These are phyloP conservation scores for Cydia strobilella DNA, from an alignment of 1,140 invertebrate genomes.

Conservation along the genomic window DNA sequence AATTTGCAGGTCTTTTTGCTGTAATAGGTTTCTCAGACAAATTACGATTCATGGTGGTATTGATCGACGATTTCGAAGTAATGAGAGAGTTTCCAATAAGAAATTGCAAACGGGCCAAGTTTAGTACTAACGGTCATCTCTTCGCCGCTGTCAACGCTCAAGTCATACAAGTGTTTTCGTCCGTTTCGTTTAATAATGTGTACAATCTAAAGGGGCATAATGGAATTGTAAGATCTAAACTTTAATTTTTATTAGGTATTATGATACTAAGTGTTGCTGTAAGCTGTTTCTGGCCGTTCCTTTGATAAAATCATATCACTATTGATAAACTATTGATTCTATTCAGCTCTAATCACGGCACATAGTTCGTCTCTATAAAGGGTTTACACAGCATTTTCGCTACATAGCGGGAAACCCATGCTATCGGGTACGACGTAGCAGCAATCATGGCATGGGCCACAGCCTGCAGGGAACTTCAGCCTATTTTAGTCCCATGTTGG, in stretches of 20 bases:
- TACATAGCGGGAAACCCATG: no score
- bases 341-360: no score
- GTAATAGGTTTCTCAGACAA: conserved; percentile 95
- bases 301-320: no score
- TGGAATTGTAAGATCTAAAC: conserved; percentile 80
- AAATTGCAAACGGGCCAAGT: conserved; percentile 85
- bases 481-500: no score
- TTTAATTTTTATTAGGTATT: neutral
- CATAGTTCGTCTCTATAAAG: no score
- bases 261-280: neutral
- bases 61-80: conserved; percentile 92
- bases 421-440: no score
- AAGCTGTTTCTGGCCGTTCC: no score
- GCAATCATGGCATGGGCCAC: no score
- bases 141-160: conserved; percentile 91
- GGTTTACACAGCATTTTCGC: no score
- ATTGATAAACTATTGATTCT: no score
- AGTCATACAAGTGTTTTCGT: conserved; percentile 89
- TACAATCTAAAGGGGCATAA: conserved; percentile 90
- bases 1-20: conserved; percentile 86
- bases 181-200: conserved; percentile 86
- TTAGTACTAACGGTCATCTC: conserved; percentile 90
- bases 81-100: conserved; percentile 88
- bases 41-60: conserved; percentile 90
- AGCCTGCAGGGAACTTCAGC: no score